These are phyloP conservation scores for Charina bottae DNA, from an alignment of 2,113 vertebrate genomes.

Conservation along the genomic window DNA sequence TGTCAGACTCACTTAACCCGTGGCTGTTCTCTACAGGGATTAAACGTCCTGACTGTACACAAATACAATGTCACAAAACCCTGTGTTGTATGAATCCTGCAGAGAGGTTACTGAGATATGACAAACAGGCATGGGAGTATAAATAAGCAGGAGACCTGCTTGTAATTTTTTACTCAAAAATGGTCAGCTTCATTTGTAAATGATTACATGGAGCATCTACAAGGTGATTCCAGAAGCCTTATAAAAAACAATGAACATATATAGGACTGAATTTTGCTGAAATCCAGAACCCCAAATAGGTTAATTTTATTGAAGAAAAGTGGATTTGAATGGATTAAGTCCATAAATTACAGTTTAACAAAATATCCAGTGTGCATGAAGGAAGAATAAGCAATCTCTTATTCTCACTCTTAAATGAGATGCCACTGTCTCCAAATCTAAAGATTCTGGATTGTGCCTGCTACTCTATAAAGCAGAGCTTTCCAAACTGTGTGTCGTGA, in stretches of 20 bases:
- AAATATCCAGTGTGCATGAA: not conserved
- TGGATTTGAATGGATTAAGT: not conserved
- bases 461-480: not conserved
- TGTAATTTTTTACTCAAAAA: not conserved
- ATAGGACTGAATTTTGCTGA: not conserved
- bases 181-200: not conserved
- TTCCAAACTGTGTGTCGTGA: no score
- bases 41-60: not conserved
- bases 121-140: not conserved
- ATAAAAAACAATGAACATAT: not conserved
- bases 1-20: not conserved
- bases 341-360: not conserved
- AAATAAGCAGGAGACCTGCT: not conserved
- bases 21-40: not conserved
- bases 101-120: not conserved
- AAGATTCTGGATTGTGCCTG: not conserved
- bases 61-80: slow-evolving; percentile 3
- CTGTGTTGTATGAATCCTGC: not conserved
- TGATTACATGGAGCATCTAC: not conserved
- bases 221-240: not conserved
- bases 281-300: not conserved
- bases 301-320: not conserved
- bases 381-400: not conserved
- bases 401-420: not conserved
- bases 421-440: not conserved